These are phyloP conservation scores for Synanthedon vespiformis DNA, from an alignment of 2,888 invertebrate species.

Conservation along the genomic window DNA sequence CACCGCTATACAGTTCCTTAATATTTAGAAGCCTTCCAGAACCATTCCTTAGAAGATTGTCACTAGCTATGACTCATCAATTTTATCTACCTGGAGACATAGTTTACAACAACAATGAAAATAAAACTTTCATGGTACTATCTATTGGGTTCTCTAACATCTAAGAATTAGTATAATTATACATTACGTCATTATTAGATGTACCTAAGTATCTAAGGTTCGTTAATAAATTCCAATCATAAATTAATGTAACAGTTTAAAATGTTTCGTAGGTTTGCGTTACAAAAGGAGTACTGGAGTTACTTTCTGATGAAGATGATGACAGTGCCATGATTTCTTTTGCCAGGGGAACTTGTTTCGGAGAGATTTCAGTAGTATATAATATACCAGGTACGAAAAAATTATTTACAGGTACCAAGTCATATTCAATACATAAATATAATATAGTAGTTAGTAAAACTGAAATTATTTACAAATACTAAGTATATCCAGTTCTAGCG, in stretches of 20 bases:
- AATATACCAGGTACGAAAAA: constrained; percentile 49
- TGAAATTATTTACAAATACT: no score
- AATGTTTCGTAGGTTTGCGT: constrained; percentile 48
- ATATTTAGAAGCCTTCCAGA: constrained; percentile 65
- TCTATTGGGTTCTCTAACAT: no score
- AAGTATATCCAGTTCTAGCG: no score
- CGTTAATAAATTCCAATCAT: neutral
- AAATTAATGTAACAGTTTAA: neutral
- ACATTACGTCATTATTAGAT: no score
- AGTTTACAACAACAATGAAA: constrained; percentile 60
- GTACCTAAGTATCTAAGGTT: neutral
- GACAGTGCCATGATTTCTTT: constrained; percentile 67
- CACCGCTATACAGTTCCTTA: constrained; percentile 59
- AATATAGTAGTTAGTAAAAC: no score
- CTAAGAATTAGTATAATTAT: no score
- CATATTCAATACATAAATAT: neutral
- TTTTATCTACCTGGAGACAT: constrained; percentile 65
- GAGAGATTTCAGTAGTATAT: constrained; percentile 62
- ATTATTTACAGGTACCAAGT: no score
- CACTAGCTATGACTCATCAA: constrained; percentile 62
- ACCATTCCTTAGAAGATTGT: constrained; percentile 61
- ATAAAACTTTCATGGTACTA: constrained; percentile 60
- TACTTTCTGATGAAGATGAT: constrained; percentile 65
- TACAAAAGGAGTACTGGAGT: constrained; percentile 57
- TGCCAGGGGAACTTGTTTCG: constrained; percentile 61